Percentiles rank a stretch among this genome's conserved stretches.
phyloP scores from a whole-genome alignment of 2,113 vertebrate genomes.

The Martes martes region DNA sequence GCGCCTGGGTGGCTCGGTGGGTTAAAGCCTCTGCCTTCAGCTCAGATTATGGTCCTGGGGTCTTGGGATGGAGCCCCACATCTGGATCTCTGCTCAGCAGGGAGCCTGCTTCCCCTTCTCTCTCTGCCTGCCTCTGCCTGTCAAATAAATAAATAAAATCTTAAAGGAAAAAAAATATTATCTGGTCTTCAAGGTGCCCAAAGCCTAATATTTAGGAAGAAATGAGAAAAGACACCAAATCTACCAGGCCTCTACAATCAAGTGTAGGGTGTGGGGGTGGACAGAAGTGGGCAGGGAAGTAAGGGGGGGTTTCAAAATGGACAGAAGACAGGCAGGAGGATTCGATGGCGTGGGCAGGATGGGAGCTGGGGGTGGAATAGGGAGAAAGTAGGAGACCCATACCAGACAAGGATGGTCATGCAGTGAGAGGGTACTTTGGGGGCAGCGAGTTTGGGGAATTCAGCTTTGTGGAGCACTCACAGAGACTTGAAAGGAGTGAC shows the following conservation, averaged over 20 bases:
- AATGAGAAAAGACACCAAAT: background rate
- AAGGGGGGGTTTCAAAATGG: background rate
- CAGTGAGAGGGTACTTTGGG: background rate
- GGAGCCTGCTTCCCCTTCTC: too few species aligned
- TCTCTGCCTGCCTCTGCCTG: too few species aligned
- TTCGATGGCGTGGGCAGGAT: too few species aligned
- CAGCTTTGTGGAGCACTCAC: rapidly evolving
- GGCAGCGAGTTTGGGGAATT: background rate
- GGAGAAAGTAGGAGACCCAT: background rate
- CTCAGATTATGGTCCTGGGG: too few species aligned
- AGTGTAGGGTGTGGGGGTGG: background rate
- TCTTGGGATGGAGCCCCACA: too few species aligned
- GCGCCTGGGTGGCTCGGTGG: too few species aligned
- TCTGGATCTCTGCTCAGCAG: too few species aligned
- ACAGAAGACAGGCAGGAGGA: background rate
- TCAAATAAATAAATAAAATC: too few species aligned
- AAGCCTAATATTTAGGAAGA: background rate
- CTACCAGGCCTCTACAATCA: background rate
- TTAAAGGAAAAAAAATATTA: background rate
- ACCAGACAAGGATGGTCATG: too few species aligned
- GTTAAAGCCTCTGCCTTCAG: too few species aligned
- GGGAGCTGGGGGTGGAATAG: rapidly evolving
- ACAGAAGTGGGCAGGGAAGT: background rate
- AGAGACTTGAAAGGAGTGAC: background rate
- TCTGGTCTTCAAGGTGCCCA: background rate